A percentile compares a stretch with the other conserved stretches of the same genome.
Evolutionary conservation across 2,888 invertebrate species (phyloP).

Genomic region (Caradrina kadenii): DNA sequence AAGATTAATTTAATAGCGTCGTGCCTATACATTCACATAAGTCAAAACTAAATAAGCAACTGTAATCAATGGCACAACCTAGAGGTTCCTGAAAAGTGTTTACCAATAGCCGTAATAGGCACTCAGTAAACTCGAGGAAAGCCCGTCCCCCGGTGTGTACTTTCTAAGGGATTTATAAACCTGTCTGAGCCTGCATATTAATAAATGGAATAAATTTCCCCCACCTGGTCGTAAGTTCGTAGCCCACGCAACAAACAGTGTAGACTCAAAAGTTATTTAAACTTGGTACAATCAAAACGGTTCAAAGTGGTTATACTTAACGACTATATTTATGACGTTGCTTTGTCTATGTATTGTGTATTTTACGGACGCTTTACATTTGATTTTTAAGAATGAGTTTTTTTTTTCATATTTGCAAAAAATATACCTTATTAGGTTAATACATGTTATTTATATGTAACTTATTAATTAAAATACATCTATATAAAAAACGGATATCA

Average conservation of each 20-base stretch:
- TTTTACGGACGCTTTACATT: slow-evolving; percentile 23
- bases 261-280: slow-evolving; percentile 64
- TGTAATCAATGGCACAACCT: slow-evolving; percentile 5
- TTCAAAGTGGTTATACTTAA: slow-evolving; percentile 50
- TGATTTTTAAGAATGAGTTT: slow-evolving; percentile 1
- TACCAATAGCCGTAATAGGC: slow-evolving; percentile 51
- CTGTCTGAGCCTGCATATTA: slow-evolving; percentile 59
- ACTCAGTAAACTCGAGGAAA: slow-evolving; percentile 45
- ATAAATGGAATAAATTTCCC: slow-evolving; percentile 65
- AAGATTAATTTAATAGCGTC: not conserved
- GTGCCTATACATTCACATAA: not conserved
- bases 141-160: slow-evolving; percentile 35
- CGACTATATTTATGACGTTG: slow-evolving; percentile 47
- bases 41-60: not conserved
- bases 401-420: no score
- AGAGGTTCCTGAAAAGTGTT: slow-evolving; percentile 44
- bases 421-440: no score
- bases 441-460: no score
- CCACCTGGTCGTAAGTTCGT: slow-evolving; percentile 54
- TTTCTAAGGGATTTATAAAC: slow-evolving; percentile 60
- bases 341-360: slow-evolving; percentile 14
- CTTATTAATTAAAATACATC: no score
- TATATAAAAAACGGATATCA: no score
- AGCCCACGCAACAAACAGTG: slow-evolving; percentile 60
- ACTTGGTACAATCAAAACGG: slow-evolving; percentile 59